A percentile compares a stretch with the other conserved stretches of the same genome.
Conservation (phyloP, 1,140 invertebrate genomes). For the Halictus rubicundus region DNA sequence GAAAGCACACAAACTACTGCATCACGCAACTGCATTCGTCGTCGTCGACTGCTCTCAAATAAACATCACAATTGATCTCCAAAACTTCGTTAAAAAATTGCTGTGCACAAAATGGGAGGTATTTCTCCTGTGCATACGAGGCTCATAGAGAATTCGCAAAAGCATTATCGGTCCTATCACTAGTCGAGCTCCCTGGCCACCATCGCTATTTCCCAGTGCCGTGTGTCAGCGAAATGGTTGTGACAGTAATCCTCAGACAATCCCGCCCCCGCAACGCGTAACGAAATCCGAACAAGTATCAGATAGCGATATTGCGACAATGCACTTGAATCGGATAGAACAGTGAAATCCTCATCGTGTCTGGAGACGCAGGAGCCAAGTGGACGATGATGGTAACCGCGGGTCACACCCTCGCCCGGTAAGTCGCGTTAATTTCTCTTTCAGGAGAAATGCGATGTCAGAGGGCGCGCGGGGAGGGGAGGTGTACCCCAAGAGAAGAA, state of each 20-base stretch:
- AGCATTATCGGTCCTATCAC: too few species aligned
- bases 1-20: too few species aligned
- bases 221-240: background rate
- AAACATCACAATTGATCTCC: too few species aligned
- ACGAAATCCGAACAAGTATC: background rate
- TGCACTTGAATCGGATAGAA: slow-evolving; percentile 10
- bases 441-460: background rate
- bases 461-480: too few species aligned
- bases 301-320: background rate
- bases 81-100: too few species aligned
- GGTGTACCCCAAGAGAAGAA: background rate
- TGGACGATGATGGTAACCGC: background rate
- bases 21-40: too few species aligned
- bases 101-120: too few species aligned
- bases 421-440: slow-evolving; percentile 37
- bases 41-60: too few species aligned
- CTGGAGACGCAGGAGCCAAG: too few species aligned
- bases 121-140: too few species aligned
- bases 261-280: background rate
- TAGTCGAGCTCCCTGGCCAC: background rate
- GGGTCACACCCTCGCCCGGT: slow-evolving; percentile 9
- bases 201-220: background rate
- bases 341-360: slow-evolving; percentile 14
- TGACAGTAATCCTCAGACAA: background rate
- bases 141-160: too few species aligned